Evolutionary conservation across 2,113 vertebrate genomes (phyloP).

Genomic region (Pithys albifrons): DNA sequence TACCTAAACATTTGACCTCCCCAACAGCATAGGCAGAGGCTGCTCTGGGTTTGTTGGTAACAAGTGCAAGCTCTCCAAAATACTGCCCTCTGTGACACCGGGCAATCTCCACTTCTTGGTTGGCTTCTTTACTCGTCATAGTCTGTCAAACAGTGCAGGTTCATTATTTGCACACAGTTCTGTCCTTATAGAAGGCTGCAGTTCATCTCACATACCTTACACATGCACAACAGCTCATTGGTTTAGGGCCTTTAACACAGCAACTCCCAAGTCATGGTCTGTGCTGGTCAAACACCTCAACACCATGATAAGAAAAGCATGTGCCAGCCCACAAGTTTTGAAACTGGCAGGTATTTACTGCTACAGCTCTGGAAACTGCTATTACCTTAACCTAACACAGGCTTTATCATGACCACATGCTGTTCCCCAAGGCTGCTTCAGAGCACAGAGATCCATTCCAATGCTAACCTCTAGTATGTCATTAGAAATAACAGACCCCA

Average conservation of each 20-base stretch:
- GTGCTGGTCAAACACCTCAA: background rate
- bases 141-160: slow-evolving; percentile 78
- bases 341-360: background rate
- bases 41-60: slow-evolving; percentile 98
- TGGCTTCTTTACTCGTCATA: slow-evolving; percentile 86
- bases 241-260: background rate
- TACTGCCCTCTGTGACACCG: slow-evolving; percentile 95
- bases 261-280: background rate
- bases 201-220: background rate
- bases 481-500: background rate
- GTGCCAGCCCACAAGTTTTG: background rate
- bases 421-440: background rate
- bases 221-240: background rate
- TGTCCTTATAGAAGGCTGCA: background rate
- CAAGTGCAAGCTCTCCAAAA: slow-evolving; percentile 96
- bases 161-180: background rate
- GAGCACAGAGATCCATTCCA: background rate
- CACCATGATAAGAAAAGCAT: background rate
- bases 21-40: slow-evolving; percentile 95
- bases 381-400: background rate
- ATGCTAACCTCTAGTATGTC: background rate
- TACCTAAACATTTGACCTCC: slow-evolving; percentile 94
- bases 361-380: background rate
- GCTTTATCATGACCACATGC: background rate
- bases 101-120: slow-evolving; percentile 92